Evolutionary conservation across 2,797 vertebrate species (phyloP), one percentile per base, ranked within the genome.

Genomic region (Scolopax bukidnonensis): DNA sequence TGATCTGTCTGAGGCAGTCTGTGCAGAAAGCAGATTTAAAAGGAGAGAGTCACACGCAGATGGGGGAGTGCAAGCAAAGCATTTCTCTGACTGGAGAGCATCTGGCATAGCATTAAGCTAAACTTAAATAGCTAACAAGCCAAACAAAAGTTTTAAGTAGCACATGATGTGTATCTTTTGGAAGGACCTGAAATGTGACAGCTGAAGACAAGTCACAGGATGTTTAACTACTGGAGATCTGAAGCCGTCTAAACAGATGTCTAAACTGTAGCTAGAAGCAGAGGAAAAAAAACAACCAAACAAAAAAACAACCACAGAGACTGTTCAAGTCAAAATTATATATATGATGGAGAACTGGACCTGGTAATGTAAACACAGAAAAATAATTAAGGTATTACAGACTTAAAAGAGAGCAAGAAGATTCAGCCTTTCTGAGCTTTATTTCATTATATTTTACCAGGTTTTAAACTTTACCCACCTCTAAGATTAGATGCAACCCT

Each of bases 141-240:
- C 84, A 92, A 97, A 96, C 18, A n/a, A 87, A 96, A 84, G 63
- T 86, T 91, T 87, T 84, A 94, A 88, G 90, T 43, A 91, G 82
- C 24, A 10, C 76, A 69, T 73, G 87, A 94, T 92, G 33, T 60
- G 75, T 86, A 69, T 63, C 50, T 94, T 88, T 84, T 67, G 64
- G 59, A 91, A 94, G 13, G 43, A 94, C 38, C 40, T 78, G 75
- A 74, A 91, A 82, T 53, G n/a, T 87, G 85, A 78, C 77, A 92
- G 76, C 59, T 79, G 61, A 67, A 96, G 69, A 68, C 71, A 93
- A 91, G 79, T 70, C 75, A 89, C 16, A 81, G 43, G 85, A 83
- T 68, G 5, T 78, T 86, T 90, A 78, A 60, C 90, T 95, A 70
- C 38, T 40, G 87, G 57, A 91, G 50, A 87, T 57, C 36, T 1